phyloP scores from a whole-genome alignment of 37 sponge, comb jelly and placozoan species.

The Ianthella basta region DNA sequence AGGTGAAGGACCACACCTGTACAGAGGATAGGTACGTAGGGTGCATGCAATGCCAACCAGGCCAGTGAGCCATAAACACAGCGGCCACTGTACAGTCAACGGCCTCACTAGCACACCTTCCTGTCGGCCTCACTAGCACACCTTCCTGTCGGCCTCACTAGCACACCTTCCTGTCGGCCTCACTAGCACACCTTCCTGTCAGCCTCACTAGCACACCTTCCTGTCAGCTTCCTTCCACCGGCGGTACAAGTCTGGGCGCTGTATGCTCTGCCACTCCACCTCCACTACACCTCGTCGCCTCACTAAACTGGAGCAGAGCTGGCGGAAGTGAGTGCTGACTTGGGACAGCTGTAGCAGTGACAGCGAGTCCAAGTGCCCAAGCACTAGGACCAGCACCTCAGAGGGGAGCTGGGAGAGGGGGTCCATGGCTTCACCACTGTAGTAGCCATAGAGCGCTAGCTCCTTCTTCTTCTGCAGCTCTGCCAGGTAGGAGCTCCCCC shows the following conservation, averaged over 20 bases:
- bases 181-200: background rate
- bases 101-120: conserved; percentile 3
- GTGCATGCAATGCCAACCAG: conserved; percentile 27
- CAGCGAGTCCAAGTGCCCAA: conserved; percentile 49
- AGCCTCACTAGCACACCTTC: background rate
- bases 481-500: conserved; percentile 20
- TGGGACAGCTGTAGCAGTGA: conserved; percentile 63
- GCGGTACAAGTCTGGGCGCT: background rate
- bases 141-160: too few species aligned
- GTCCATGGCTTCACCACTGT: conserved; percentile 48
- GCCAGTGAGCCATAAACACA: background rate
- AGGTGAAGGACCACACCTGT: background rate
- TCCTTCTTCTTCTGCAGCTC: conserved; percentile 56
- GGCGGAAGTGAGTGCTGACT: conserved; percentile 56
- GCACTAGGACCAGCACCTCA: conserved; percentile 39
- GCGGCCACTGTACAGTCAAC: conserved; percentile 44
- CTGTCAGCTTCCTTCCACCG: conserved; percentile 17
- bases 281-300: conserved; percentile 53
- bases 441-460: conserved; percentile 58
- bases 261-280: conserved; percentile 20
- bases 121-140: background rate
- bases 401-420: conserved; percentile 62
- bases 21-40: conserved; percentile 1
- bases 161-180: background rate
- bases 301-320: conserved; percentile 49